These are phyloP conservation scores for Sphenopsis melanotis DNA, from an alignment of 2,797 vertebrate genomes.

Conservation along the genomic window DNA sequence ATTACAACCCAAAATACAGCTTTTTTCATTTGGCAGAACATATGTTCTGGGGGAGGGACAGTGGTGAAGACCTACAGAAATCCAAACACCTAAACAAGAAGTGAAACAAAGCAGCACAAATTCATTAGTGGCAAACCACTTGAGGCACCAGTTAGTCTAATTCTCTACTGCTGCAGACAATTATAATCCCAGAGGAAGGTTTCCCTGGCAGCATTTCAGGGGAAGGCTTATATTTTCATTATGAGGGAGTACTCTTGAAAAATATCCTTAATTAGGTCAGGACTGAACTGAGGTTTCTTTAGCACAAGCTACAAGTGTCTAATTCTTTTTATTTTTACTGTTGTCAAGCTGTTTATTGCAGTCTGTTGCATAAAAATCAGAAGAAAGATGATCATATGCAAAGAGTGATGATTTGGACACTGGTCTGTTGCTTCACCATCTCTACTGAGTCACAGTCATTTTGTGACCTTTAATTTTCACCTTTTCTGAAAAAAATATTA, in stretches of 20 bases:
- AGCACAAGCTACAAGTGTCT: neutral
- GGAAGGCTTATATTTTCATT: neutral
- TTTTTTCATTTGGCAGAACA: neutral
- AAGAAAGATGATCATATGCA: neutral
- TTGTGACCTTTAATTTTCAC: neutral
- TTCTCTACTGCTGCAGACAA: neutral
- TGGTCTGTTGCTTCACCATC: neutral
- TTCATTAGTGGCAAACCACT: neutral
- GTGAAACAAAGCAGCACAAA: neutral
- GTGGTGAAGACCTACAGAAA: neutral
- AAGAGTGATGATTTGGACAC: neutral
- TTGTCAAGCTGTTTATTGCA: neutral
- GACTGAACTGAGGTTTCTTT: neutral
- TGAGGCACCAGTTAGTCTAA: neutral
- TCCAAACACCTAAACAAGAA: neutral
- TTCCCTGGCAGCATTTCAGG: neutral
- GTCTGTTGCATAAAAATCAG: neutral
- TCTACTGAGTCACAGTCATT: neutral
- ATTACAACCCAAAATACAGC: neutral
- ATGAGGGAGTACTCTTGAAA: neutral
- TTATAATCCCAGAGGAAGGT: neutral
- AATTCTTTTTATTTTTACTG: neutral
- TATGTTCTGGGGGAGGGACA: neutral
- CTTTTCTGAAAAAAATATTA: neutral
- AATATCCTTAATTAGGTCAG: neutral